phyloP scores from a whole-genome alignment of 2,113 vertebrate species.

The Microtus montanus region DNA sequence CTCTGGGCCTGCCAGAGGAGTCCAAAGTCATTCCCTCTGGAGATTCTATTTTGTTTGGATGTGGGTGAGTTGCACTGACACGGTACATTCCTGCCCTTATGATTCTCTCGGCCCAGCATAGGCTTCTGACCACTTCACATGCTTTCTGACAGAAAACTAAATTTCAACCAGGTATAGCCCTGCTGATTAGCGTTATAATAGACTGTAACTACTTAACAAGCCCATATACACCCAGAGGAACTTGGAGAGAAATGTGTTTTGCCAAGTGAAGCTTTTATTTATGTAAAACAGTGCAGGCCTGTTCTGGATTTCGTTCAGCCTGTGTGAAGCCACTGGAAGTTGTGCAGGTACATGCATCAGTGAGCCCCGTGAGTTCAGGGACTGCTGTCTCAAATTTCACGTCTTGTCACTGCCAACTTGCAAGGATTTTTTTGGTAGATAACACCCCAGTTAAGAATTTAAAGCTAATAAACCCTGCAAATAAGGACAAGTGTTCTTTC shows the following conservation, averaged over 20 bases:
- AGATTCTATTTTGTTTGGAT: slow-evolving; percentile 42
- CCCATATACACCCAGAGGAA: slow-evolving; percentile 62
- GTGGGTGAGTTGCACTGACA: not conserved
- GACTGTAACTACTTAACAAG: slow-evolving; percentile 75
- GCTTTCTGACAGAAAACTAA: slow-evolving; percentile 67
- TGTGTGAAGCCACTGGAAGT: slow-evolving; percentile 43
- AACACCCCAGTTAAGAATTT: not conserved
- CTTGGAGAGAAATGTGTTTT: slow-evolving; percentile 61
- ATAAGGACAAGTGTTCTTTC: not conserved
- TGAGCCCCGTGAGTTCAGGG: not conserved
- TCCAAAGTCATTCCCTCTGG: not conserved
- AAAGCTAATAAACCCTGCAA: slow-evolving; percentile 44
- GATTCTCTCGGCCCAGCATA: not conserved
- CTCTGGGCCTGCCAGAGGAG: not conserved
- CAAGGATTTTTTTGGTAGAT: not conserved
- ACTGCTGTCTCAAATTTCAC: not conserved
- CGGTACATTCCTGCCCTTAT: not conserved
- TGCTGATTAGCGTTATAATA: slow-evolving; percentile 73
- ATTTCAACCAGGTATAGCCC: slow-evolving; percentile 70
- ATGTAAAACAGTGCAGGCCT: slow-evolving; percentile 68
- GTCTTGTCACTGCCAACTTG: slow-evolving; percentile 32
- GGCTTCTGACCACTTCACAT: slow-evolving; percentile 39
- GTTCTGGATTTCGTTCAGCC: slow-evolving; percentile 52
- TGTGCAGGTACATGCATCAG: not conserved
- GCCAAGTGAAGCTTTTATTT: slow-evolving; percentile 73